Percentiles rank a stretch among this genome's conserved stretches.
Evolutionary conservation across 2,113 vertebrate genomes (phyloP).

Genomic region (Mola mola): DNA sequence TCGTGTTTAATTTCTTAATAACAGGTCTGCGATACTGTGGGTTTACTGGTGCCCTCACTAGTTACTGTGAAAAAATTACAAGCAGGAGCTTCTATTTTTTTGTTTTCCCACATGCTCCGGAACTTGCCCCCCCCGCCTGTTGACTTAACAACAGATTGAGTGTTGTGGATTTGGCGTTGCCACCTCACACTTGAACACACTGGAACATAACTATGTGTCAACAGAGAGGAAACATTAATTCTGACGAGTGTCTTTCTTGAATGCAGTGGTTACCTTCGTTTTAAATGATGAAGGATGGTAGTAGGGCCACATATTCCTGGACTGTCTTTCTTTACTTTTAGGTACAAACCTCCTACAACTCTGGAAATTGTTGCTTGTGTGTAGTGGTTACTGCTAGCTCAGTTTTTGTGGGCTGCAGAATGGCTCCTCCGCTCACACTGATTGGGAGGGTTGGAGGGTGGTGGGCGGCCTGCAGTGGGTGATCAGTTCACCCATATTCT

Average conservation of each 20-base stretch:
- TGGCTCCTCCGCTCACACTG: constrained; percentile 32
- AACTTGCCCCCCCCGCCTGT: constrained; percentile 57
- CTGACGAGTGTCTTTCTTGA: constrained; percentile 15
- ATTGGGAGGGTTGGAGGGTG: constrained; percentile 34
- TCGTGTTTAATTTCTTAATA: background rate
- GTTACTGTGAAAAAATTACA: constrained; percentile 38
- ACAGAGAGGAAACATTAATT: constrained; percentile 35
- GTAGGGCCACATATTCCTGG: too few relatives aligned
- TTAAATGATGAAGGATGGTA: background rate
- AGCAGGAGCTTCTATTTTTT: constrained; percentile 11
- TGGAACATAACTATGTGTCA: constrained; percentile 45
- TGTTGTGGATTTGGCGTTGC: constrained; percentile 58
- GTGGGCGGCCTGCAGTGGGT: constrained; percentile 15
- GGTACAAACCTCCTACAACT: too few relatives aligned
- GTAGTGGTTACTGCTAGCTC: constrained; percentile 24
- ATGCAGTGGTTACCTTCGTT: constrained; percentile 9
- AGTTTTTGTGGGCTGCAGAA: constrained; percentile 31
- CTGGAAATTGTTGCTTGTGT: too few relatives aligned
- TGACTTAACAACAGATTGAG: constrained; percentile 63
- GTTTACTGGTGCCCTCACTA: constrained; percentile 6
- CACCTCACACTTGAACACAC: constrained; percentile 53
- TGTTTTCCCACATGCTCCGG: constrained; percentile 31
- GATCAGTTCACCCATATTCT: constrained; percentile 21
- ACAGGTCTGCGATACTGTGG: constrained; percentile 22
- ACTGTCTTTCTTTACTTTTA: too few relatives aligned